These are phyloP conservation scores for Megaustenia siamemsis DNA, from an alignment of 2,888 invertebrate species.

Conservation along the genomic window DNA sequence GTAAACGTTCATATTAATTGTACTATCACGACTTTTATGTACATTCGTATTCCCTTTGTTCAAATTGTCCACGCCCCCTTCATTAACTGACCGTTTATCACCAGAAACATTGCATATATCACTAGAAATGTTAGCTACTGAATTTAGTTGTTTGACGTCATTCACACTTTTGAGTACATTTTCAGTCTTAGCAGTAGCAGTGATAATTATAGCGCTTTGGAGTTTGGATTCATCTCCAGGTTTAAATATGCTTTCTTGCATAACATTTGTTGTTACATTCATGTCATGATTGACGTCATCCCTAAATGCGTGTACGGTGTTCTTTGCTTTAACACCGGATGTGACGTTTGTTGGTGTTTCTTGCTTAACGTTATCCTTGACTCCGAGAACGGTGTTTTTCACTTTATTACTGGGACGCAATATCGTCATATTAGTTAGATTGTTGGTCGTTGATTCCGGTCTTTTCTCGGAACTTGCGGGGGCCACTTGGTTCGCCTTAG, in stretches of 20 bases:
- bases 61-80: not conserved
- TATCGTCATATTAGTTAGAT: not conserved
- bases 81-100: not conserved
- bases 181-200: too few relatives aligned
- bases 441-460: not conserved
- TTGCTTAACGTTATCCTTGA: not conserved
- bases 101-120: not conserved
- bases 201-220: not conserved
- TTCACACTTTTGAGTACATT: not conserved
- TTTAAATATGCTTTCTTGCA: too few relatives aligned
- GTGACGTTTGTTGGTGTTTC: not conserved
- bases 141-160: not conserved
- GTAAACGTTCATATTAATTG: not conserved
- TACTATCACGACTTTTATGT: too few relatives aligned
- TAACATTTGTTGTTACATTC: too few relatives aligned
- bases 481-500: slow-evolving; percentile 34
- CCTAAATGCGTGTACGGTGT: too few relatives aligned
- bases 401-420: not conserved
- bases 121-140: not conserved
- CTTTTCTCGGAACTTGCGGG: not conserved
- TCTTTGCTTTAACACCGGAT: too few relatives aligned
- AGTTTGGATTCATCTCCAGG: not conserved
- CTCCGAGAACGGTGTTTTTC: not conserved
- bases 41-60: not conserved
- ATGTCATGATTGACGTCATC: too few relatives aligned